Percentiles rank a stretch among this genome's conserved stretches.
Evolutionary conservation across 37 sponge, comb jelly and placozoan genomes (phyloP).

Genomic region (Halichondria panicea): DNA sequence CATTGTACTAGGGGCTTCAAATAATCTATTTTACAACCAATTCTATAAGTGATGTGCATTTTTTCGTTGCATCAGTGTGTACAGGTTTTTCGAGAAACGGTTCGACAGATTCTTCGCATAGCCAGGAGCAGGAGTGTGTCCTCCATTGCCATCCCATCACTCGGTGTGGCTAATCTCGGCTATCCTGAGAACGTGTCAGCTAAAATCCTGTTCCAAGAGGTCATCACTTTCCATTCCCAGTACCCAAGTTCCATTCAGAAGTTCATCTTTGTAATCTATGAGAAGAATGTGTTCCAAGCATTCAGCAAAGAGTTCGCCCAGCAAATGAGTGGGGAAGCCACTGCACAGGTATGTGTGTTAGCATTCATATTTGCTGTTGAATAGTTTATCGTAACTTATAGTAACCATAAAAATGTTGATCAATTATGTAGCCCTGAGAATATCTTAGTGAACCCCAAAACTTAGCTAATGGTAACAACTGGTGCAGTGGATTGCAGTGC

Average conservation of each 20-base stretch:
- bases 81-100: conserved; percentile 22
- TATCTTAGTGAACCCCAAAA: too few species aligned
- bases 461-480: too few species aligned
- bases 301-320: conserved; percentile 24
- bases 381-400: too few species aligned
- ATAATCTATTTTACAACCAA: too few species aligned
- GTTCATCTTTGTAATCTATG: conserved; percentile 25
- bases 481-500: too few species aligned
- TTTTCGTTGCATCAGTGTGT: too few species aligned
- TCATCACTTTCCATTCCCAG: conserved; percentile 19
- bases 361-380: too few species aligned
- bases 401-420: too few species aligned
- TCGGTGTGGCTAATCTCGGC: conserved; percentile 34
- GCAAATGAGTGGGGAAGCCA: background rate
- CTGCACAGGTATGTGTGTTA: too few species aligned
- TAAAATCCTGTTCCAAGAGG: conserved; percentile 25
- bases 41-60: too few species aligned
- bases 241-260: background rate
- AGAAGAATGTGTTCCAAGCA: conserved; percentile 9
- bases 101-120: conserved; percentile 8
- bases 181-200: conserved; percentile 32
- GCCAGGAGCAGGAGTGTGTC: background rate
- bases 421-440: too few species aligned
- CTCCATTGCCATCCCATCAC: conserved; percentile 39
- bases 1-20: too few species aligned